Percentiles rank a stretch among this genome's conserved stretches.
These are phyloP conservation scores for Cyclura pinguis DNA, from an alignment of 2,797 vertebrate species.

Conservation along the genomic window DNA sequence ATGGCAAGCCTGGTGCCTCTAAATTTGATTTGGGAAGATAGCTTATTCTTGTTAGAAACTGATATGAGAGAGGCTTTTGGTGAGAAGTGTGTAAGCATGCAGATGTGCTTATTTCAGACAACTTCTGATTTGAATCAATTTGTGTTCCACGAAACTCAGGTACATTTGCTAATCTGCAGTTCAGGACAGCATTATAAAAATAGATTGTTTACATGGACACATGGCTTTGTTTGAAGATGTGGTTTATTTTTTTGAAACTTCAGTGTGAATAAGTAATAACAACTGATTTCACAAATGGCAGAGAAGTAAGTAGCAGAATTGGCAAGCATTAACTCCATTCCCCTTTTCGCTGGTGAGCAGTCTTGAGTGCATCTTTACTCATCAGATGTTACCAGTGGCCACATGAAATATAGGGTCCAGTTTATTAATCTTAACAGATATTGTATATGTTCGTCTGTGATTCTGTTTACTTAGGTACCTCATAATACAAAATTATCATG, in stretches of 20 bases:
- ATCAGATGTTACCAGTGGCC: background rate
- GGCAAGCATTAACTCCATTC: background rate
- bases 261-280: too few relatives aligned
- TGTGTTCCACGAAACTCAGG: constrained; percentile 43
- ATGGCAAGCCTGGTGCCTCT: constrained; percentile 24
- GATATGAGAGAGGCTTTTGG: constrained; percentile 20
- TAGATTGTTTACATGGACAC: background rate
- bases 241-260: background rate
- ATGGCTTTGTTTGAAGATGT: background rate
- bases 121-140: constrained; percentile 9
- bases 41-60: constrained; percentile 49
- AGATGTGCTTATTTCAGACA: constrained; percentile 50
- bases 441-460: too few relatives aligned
- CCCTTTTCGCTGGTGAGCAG: background rate
- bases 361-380: background rate
- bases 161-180: constrained; percentile 38
- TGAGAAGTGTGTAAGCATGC: constrained; percentile 57
- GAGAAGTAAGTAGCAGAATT: background rate
- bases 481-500: too few relatives aligned
- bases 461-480: too few relatives aligned
- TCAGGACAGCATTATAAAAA: constrained; percentile 24
- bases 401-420: background rate
- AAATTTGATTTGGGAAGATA: constrained; percentile 12
- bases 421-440: background rate
- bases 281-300: background rate